Percentiles rank a stretch among this genome's conserved stretches.
Evolutionary conservation across 2,888 invertebrate species (phyloP).

Genomic region (Linnaemya tessellans): DNA sequence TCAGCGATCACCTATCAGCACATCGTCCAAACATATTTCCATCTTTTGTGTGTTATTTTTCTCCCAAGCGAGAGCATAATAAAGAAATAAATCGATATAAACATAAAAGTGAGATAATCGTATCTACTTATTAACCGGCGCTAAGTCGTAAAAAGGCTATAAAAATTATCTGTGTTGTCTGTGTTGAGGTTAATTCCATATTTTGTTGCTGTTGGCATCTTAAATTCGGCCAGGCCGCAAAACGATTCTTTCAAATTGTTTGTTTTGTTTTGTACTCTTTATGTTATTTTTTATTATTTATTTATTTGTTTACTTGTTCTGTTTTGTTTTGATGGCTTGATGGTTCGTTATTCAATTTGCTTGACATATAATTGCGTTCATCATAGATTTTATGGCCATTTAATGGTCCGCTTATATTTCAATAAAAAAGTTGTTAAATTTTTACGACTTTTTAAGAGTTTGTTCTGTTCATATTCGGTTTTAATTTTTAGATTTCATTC

Average conservation of each 20-base stretch:
- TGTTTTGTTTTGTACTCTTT: conserved; percentile 73
- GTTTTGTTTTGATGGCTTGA: conserved; percentile 56
- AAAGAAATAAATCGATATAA: conserved; percentile 12
- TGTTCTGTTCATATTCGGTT: background rate
- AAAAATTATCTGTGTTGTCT: conserved; percentile 74
- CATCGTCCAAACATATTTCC: conserved; percentile 6
- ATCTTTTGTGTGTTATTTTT: background rate
- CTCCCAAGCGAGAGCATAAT: background rate
- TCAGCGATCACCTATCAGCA: conserved; percentile 32
- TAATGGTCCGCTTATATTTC: conserved; percentile 72
- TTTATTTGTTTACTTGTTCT: conserved; percentile 39
- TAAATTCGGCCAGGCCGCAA: conserved; percentile 76
- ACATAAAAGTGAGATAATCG: conserved; percentile 44
- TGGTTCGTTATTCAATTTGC: conserved; percentile 76
- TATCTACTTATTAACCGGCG: conserved; percentile 76
- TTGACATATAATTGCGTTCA: conserved; percentile 77
- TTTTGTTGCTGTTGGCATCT: conserved; percentile 53
- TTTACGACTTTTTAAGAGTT: conserved; percentile 80
- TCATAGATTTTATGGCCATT: conserved; percentile 77
- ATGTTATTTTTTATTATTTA: conserved; percentile 33
- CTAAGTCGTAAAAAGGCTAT: conserved; percentile 83
- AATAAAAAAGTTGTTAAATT: conserved; percentile 77
- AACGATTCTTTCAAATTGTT: conserved; percentile 74
- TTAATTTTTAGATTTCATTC: conserved; percentile 7
- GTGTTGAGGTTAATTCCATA: conserved; percentile 49